Conservation (phyloP, 2,113 vertebrate species). For the Sinocyclocheilus rhinocerous region DNA sequence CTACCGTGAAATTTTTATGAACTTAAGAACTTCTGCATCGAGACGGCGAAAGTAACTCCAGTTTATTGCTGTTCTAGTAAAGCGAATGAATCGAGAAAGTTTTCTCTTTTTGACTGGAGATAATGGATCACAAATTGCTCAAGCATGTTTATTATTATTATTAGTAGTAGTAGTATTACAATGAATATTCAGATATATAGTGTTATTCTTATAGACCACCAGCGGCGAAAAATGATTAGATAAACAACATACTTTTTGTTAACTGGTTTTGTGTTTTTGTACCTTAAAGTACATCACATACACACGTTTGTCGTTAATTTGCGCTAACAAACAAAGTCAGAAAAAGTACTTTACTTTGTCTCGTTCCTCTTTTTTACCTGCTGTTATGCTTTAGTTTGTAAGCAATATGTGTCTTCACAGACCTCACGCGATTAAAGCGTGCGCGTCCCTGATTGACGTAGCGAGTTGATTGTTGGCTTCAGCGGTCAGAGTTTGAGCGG, state of each 20-base stretch:
- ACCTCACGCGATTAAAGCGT: not conserved
- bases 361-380: not conserved
- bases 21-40: not conserved
- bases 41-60: not conserved
- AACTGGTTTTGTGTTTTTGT: not conserved
- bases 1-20: not conserved
- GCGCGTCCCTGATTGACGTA: conserved; percentile 1
- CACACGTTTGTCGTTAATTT: not conserved
- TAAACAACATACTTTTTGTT: too few relatives aligned
- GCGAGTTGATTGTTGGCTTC: too few relatives aligned
- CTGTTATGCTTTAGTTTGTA: not conserved
- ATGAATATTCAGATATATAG: not conserved
- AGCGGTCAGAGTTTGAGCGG: too few relatives aligned
- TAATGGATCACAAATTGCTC: not conserved
- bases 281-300: not conserved
- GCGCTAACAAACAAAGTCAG: not conserved
- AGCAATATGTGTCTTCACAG: not conserved
- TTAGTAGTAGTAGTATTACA: not conserved
- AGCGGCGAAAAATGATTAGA: not conserved
- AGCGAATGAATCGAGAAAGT: not conserved
- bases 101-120: not conserved
- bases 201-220: not conserved
- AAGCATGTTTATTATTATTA: not conserved
- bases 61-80: too few relatives aligned
- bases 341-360: not conserved